phyloP scores from a whole-genome alignment of 2,113 vertebrate species.

The cat (Felis catus) region F.catus_Fca126_mat1.0 CM031419.1:151816001-151816500 shows the following conservation, averaged over 20 bases:
- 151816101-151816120: neutral
- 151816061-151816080: neutral
- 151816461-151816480: neutral
- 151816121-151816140: neutral
- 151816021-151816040: neutral
- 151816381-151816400: neutral
- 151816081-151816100: neutral
- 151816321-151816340: neutral
- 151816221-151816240: neutral
- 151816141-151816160: neutral
- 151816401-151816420: neutral
- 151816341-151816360: neutral
- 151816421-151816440: constrained; percentile 25
- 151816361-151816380: neutral
- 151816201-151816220: neutral
- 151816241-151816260: neutral
- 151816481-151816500: neutral
- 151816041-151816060: neutral
- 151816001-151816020: neutral
- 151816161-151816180: neutral
- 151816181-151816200: neutral
- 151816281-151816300: neutral
- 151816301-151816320: neutral
- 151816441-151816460: neutral
- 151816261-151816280: neutral